phyloP scores from a whole-genome alignment of 2,888 invertebrate species.

The Liodrosophila aerea region DNA sequence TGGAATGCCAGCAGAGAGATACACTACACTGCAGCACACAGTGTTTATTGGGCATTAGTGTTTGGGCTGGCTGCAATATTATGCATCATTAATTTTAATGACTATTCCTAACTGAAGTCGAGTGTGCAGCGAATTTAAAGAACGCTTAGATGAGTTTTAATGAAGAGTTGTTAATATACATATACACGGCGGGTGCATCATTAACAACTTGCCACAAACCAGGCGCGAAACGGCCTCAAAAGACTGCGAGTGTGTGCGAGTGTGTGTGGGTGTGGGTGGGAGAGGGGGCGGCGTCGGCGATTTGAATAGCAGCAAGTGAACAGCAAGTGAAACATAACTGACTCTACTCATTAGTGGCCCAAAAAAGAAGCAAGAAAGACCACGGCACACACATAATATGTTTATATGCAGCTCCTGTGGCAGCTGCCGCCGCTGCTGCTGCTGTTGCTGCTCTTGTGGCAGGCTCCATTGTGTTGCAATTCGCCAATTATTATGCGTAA shows the following conservation, averaged over 20 bases:
- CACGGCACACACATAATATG: background rate
- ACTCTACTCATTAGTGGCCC: conserved; percentile 26
- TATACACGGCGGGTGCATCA: conserved; percentile 29
- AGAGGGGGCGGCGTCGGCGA: too few species aligned
- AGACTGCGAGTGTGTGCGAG: too few species aligned
- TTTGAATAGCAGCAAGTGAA: conserved; percentile 6
- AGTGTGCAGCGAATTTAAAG: conserved; percentile 27
- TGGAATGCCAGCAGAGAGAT: too few species aligned
- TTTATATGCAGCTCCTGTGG: conserved; percentile 11
- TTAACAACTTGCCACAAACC: conserved; percentile 47
- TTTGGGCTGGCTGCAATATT: conserved; percentile 6
- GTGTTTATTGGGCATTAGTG: conserved; percentile 31
- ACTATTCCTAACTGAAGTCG: conserved; percentile 37
- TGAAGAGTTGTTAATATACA: conserved; percentile 45
- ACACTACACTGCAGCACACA: too few species aligned
- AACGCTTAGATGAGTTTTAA: conserved; percentile 47
- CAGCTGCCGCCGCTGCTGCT: conserved; percentile 8
- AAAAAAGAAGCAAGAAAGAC: conserved; percentile 1
- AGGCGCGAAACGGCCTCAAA: conserved; percentile 19
- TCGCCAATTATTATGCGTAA: conserved; percentile 71
- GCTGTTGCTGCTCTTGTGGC: conserved; percentile 17
- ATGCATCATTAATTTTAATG: conserved; percentile 75
- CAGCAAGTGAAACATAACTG: conserved; percentile 8
- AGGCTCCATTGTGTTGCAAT: conserved; percentile 55
- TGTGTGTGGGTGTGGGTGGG: too few species aligned